A percentile compares a stretch with the other conserved stretches of the same genome.
phyloP scores from a whole-genome alignment of 1,140 invertebrate species.

The Cydia fagiglandana region DNA sequence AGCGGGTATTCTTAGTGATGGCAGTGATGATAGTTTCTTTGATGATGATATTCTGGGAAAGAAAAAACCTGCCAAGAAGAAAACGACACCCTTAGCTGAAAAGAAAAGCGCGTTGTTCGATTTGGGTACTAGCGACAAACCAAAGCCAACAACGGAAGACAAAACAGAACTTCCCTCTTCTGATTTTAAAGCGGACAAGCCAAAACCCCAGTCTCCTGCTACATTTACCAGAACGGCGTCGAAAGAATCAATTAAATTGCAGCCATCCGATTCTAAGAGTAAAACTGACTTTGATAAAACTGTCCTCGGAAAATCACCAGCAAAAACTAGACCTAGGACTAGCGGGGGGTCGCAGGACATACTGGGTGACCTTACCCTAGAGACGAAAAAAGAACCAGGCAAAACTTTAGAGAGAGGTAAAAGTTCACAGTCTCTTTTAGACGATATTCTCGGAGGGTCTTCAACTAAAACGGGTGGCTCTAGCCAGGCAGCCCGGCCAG shows the following conservation, averaged over 20 bases:
- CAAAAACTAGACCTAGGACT: conserved; percentile 51
- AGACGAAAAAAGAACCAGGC: conserved; percentile 51
- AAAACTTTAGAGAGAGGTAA: conserved; percentile 64
- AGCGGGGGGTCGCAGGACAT: conserved; percentile 57
- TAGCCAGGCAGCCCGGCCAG: conserved; percentile 41
- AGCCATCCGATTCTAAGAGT: conserved; percentile 39
- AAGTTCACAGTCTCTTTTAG: conserved; percentile 66
- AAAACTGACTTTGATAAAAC: conserved; percentile 40
- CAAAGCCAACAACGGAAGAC: conserved; percentile 36
- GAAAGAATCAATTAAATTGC: conserved; percentile 53
- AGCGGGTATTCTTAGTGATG: conserved; percentile 77
- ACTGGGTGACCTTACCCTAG: conserved; percentile 45
- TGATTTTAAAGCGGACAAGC: conserved; percentile 38
- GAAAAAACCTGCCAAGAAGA: conserved; percentile 61
- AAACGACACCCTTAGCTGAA: conserved; percentile 49
- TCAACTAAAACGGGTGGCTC: conserved; percentile 44
- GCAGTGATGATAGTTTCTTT: conserved; percentile 78
- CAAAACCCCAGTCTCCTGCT: conserved; percentile 41
- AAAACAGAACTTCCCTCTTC: conserved; percentile 39
- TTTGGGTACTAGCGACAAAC: conserved; percentile 49
- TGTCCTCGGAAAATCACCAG: conserved; percentile 55
- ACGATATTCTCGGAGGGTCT: conserved; percentile 65
- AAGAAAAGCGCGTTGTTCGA: conserved; percentile 72
- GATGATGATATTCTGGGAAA: conserved; percentile 75
- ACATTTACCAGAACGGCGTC: conserved; percentile 50